Base-by-base conservation (phyloP, 1,140 invertebrate species). In the Lycorma delicatula region DNA sequence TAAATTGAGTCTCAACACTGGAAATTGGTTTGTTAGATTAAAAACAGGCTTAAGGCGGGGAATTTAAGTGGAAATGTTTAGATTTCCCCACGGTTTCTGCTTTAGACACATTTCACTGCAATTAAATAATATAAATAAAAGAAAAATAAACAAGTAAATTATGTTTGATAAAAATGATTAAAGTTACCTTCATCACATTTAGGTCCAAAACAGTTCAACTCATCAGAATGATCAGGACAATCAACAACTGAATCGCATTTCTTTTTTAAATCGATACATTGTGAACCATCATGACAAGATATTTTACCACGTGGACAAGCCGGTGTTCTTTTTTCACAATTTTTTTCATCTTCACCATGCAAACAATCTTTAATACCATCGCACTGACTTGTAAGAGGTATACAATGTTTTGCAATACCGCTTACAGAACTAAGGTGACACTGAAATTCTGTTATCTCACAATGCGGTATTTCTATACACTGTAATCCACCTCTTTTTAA, bases 301-400 rank as follows among this genome's bases (percentile, higher is more conserved):
- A 82, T 84, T 49, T 78, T 72, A 7, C 75, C 74, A 9, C 71
- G 63, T 0, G 68, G 67, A 70, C 79, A 82, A n/a, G n/a, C n/a
- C n/a, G 4, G 16, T 29, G 7, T 44, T 60, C 9, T 27, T 29
- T 23, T 56, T 53, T 63, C 65, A 83, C 55, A 74, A 66, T 11
- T 72, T 57, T 68, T 22, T 22, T 84, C 82, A 67, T 85, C 81
- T 46, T 79, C 81, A 38, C 77, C 78, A 61, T 74, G 71, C 20
- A 75, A 70, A 66, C 83, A 85, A 66, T 85, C 81, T 49, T 72
- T 66, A 27, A 74, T 69, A 1, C 74, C 74, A 69, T 86, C 81
- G 67, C 84, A 85, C 22, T 60, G 62, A 1, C 31, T 56, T 31
- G 46, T 48, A 25, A 51, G 44, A 1, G 55, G 41, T 46, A 71